Conservation (phyloP, 2,797 vertebrate species). For the Notoglanidium macrostoma region DNA sequence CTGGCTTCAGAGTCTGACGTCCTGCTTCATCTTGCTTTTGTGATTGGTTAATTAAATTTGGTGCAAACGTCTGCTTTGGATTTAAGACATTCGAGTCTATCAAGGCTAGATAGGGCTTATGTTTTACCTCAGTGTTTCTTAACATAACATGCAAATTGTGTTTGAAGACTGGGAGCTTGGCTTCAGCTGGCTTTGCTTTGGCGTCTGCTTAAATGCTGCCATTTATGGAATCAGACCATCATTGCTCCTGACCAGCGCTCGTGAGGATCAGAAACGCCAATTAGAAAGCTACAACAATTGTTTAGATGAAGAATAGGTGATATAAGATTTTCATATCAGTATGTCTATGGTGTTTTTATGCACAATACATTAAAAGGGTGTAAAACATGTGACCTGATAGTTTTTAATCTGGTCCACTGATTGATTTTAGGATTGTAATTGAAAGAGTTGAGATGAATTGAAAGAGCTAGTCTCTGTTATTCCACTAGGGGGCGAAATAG, state of each 20-base stretch:
- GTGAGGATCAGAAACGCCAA: background rate
- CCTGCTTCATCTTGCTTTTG: background rate
- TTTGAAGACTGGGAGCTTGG: background rate
- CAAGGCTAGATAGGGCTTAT: background rate
- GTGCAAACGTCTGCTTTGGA: background rate
- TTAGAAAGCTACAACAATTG: background rate
- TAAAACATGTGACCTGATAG: background rate
- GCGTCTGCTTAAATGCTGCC: background rate
- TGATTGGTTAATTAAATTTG: background rate
- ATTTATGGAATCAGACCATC: slow-evolving; percentile 4
- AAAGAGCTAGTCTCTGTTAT: background rate
- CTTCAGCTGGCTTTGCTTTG: slow-evolving; percentile 11
- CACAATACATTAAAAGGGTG: background rate
- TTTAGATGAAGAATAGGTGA: background rate
- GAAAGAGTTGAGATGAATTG: background rate
- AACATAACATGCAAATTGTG: slow-evolving; percentile 8
- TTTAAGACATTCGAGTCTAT: background rate
- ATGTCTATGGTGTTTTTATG: background rate
- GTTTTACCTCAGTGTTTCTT: background rate
- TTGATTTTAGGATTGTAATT: background rate
- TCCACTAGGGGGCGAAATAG: background rate
- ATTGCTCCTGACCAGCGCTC: background rate
- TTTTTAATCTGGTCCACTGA: background rate
- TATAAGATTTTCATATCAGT: background rate
- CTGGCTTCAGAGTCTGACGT: background rate